Evolutionary conservation across 2,113 vertebrate species (phyloP), one percentile per base, ranked within the genome.

Genomic region (Pholis gunnellus): DNA sequence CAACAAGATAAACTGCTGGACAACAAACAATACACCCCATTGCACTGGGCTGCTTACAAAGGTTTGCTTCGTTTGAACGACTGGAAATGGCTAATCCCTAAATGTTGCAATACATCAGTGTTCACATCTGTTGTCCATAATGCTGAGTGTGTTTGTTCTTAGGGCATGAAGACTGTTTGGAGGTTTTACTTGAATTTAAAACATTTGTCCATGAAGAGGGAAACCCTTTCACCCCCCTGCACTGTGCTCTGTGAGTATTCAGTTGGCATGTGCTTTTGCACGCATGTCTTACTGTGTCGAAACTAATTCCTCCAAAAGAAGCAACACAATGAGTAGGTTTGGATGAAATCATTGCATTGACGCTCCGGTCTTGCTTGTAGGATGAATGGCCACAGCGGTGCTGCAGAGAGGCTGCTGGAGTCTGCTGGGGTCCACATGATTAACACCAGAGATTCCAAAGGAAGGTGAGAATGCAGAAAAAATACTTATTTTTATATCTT

Each of bases 101-200:
- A 38, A 65, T 22, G 22, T 7, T 27, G 52, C 50, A 20, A 8
- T 65, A 17, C 50, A 29, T 86, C 31, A 42, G 27, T 13, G 14
- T 40, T 40, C 42, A 52, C 61, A 54, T 56, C n/a, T 63, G 60
- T 40, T 42, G 46, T 61, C 29, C 57, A 0, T 78, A 52, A 74
- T 29, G n/a, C 36, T 75, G 25, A 18, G 36, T 81, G 46, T 85
- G 50, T 88, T 56, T 82, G 44, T 83, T 89, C 18, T 22, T 86
- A 99, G 98, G 98, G 94, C 97, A 99, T 77, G 97, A 97, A 96
- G 97, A 99, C 96, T 99, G 98, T 98, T 97, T 99, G 93, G 97
- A 99, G 96, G 95, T 98, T 97, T 97, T 99, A 98, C 97, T 99
- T 97, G 98, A 99, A 97, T 96, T 97, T 91, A 98, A 98, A 95